Conservation (phyloP, 2,888 invertebrate genomes). For the Teleiodes luculella region DNA sequence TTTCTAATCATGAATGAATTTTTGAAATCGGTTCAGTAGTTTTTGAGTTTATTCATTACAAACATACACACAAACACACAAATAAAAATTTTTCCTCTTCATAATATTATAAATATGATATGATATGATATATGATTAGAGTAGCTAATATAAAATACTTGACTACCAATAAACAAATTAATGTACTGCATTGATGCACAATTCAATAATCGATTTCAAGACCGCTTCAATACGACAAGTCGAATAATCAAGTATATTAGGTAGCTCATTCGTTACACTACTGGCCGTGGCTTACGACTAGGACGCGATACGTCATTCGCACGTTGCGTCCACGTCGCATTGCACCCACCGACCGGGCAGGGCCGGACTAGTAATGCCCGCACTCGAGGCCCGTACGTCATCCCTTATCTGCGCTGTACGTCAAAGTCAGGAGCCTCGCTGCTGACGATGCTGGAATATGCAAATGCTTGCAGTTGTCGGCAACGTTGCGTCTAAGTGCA, state of each 20-base stretch:
- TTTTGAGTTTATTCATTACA: no score
- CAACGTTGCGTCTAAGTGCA: slow-evolving; percentile 20
- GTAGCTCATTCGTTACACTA: slow-evolving; percentile 10
- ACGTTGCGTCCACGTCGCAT: slow-evolving; percentile 38
- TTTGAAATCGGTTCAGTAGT: no score
- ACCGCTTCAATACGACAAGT: neutral
- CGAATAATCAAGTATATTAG: slow-evolving; percentile 11
- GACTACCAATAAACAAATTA: no score
- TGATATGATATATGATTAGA: no score
- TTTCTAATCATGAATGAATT: no score
- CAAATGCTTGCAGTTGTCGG: slow-evolving; percentile 30
- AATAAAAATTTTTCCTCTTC: no score
- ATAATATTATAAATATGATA: no score
- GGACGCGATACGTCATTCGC: slow-evolving; percentile 42
- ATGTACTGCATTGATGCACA: no score
- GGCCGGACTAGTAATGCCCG: neutral
- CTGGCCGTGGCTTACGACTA: no score
- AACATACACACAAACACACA: no score
- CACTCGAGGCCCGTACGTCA: slow-evolving; percentile 54
- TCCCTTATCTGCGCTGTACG: slow-evolving; percentile 61
- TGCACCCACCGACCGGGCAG: slow-evolving; percentile 49
- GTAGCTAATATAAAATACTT: no score
- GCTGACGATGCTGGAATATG: slow-evolving; percentile 36
- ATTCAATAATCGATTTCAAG: no score
- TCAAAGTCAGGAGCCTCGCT: slow-evolving; percentile 48